A percentile compares a stretch with the other conserved stretches of the same genome.
phyloP scores from a whole-genome alignment of 2,113 vertebrate species.

The Lepidothrix coronata region DNA sequence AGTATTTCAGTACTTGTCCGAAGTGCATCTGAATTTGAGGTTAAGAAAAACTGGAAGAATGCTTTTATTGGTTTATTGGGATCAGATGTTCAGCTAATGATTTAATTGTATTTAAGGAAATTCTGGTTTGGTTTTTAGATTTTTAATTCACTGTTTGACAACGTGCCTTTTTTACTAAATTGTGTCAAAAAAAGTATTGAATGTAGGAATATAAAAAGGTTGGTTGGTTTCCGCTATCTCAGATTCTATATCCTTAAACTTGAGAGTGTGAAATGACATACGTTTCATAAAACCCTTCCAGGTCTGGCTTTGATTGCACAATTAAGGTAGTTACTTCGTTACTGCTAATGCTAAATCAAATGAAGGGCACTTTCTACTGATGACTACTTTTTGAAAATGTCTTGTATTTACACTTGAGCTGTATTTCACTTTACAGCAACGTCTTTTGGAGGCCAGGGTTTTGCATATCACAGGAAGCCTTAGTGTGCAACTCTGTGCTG shows the following conservation, averaged over 20 bases:
- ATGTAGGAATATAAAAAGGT: constrained; percentile 71
- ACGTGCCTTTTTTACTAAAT: constrained; percentile 79
- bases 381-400: constrained; percentile 71
- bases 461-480: constrained; percentile 72
- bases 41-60: constrained; percentile 38
- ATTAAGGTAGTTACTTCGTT: constrained; percentile 62
- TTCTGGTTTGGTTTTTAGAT: constrained; percentile 57
- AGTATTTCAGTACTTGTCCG: constrained; percentile 32
- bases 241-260: constrained; percentile 37
- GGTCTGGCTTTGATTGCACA: constrained; percentile 75
- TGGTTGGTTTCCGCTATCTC: constrained; percentile 55
- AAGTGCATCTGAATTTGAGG: constrained; percentile 34
- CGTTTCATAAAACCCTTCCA: constrained; percentile 68
- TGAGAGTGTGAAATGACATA: constrained; percentile 56
- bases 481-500: constrained; percentile 67
- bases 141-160: constrained; percentile 70
- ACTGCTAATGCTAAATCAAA: constrained; percentile 65
- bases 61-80: constrained; percentile 26
- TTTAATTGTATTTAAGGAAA: constrained; percentile 46
- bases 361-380: constrained; percentile 74
- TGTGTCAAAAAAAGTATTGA: constrained; percentile 62
- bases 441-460: constrained; percentile 72
- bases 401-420: constrained; percentile 73
- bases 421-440: constrained; percentile 57
- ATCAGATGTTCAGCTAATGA: constrained; percentile 56